These are phyloP conservation scores for Ceyx margarethae DNA, from an alignment of 2,113 vertebrate genomes.

Conservation along the genomic window DNA sequence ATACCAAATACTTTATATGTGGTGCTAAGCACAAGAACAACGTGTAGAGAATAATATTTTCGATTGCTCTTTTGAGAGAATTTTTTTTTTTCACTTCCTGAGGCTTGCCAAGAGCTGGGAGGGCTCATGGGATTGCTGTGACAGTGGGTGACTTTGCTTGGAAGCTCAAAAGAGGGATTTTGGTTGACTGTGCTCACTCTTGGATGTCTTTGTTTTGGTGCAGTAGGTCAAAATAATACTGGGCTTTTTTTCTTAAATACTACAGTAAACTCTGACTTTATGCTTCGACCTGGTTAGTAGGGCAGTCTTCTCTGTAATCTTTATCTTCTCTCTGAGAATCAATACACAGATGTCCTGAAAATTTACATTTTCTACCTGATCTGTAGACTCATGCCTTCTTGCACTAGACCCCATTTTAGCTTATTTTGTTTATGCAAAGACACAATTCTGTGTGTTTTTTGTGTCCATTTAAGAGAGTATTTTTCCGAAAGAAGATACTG, in stretches of 20 bases:
- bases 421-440: background rate
- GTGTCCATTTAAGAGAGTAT: background rate
- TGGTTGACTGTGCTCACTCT: accelerated
- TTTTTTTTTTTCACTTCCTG: background rate
- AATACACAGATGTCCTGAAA: background rate
- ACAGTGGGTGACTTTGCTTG: background rate
- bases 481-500: background rate
- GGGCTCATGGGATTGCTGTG: background rate
- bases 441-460: background rate
- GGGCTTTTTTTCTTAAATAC: background rate
- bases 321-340: background rate
- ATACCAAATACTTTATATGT: background rate
- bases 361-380: background rate
- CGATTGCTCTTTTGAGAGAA: background rate
- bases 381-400: background rate
- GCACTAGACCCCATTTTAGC: background rate
- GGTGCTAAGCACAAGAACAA: background rate
- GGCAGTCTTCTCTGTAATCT: background rate
- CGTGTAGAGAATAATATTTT: background rate
- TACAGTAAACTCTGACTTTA: background rate
- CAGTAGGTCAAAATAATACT: background rate
- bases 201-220: background rate
- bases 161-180: background rate
- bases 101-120: background rate
- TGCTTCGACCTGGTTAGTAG: background rate